phyloP scores from a whole-genome alignment of 2,888 invertebrate species.

The Sphaerophoria rueppellii region DNA sequence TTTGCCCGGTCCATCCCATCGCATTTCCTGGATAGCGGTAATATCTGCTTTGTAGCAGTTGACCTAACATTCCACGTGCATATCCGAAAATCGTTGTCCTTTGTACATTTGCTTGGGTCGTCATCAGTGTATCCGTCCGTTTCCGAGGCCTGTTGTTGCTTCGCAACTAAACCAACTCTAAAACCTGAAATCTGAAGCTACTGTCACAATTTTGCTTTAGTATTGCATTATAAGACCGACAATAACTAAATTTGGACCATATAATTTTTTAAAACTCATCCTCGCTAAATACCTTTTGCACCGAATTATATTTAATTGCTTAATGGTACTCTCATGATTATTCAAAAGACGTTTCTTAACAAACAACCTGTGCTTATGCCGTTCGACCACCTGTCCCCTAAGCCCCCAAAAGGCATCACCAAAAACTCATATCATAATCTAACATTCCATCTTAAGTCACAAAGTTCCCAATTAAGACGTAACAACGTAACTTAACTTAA shows the following conservation, averaged over 20 bases:
- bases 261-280: neutral
- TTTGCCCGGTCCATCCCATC: too few relatives aligned
- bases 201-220: too few relatives aligned
- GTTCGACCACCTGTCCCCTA: neutral
- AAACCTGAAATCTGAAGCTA: too few relatives aligned
- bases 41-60: too few relatives aligned
- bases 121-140: too few relatives aligned
- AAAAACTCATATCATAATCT: neutral
- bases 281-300: neutral
- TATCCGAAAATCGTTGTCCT: too few relatives aligned
- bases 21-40: too few relatives aligned
- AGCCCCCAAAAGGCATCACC: neutral
- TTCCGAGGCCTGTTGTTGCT: too few relatives aligned
- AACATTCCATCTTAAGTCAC: conserved; percentile 10
- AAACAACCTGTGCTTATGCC: neutral
- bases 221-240: neutral
- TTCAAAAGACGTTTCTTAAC: conserved; percentile 1
- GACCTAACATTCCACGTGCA: too few relatives aligned
- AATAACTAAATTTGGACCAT: neutral
- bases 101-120: too few relatives aligned
- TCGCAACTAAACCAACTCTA: too few relatives aligned
- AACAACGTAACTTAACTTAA: neutral
- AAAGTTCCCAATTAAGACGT: conserved; percentile 9
- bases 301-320: neutral
- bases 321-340: conserved; percentile 15